Percentiles rank a stretch among this genome's conserved stretches.
phyloP scores from a whole-genome alignment of 2,113 vertebrate species.

The Notothenia rossii region DNA sequence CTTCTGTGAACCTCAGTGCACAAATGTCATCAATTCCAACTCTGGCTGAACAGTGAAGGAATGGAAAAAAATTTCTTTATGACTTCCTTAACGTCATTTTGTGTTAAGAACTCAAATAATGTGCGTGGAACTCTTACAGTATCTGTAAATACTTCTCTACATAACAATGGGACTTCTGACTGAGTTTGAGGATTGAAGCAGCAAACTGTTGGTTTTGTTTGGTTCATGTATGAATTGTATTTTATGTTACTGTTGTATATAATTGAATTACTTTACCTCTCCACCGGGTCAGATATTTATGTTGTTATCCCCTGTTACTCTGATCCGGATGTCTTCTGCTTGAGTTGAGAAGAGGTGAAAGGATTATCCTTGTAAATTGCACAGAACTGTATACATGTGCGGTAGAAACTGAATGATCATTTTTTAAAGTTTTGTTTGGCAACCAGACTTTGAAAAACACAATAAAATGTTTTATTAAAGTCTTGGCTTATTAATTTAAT shows the following conservation, averaged over 20 bases:
- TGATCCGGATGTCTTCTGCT: slow-evolving; percentile 40
- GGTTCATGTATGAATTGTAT: slow-evolving; percentile 61
- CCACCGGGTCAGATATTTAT: slow-evolving; percentile 73
- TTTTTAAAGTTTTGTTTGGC: slow-evolving; percentile 87
- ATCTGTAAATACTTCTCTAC: slow-evolving; percentile 70
- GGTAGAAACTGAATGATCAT: slow-evolving; percentile 78
- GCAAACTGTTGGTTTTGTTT: slow-evolving; percentile 47
- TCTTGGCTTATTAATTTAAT: slow-evolving; percentile 13
- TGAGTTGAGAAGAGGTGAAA: slow-evolving; percentile 50
- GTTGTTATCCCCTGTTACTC: slow-evolving; percentile 62
- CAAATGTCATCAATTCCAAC: slow-evolving; percentile 91
- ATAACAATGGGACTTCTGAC: slow-evolving; percentile 59
- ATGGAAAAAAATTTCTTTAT: slow-evolving; percentile 37
- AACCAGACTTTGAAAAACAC: slow-evolving; percentile 85
- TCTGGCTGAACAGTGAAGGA: slow-evolving; percentile 72
- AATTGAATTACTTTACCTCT: slow-evolving; percentile 47
- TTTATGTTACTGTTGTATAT: slow-evolving; percentile 74
- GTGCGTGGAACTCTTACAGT: slow-evolving; percentile 51
- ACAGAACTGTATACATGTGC: slow-evolving; percentile 79
- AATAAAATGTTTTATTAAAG: slow-evolving; percentile 81
- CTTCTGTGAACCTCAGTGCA: slow-evolving; percentile 98
- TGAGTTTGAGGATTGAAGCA: slow-evolving; percentile 41
- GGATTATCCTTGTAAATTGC: slow-evolving; percentile 70
- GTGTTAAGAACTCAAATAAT: slow-evolving; percentile 45
- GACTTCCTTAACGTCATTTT: slow-evolving; percentile 40